Conservation (phyloP, 2,797 vertebrate genomes). For the Rachycentron canadum region DNA sequence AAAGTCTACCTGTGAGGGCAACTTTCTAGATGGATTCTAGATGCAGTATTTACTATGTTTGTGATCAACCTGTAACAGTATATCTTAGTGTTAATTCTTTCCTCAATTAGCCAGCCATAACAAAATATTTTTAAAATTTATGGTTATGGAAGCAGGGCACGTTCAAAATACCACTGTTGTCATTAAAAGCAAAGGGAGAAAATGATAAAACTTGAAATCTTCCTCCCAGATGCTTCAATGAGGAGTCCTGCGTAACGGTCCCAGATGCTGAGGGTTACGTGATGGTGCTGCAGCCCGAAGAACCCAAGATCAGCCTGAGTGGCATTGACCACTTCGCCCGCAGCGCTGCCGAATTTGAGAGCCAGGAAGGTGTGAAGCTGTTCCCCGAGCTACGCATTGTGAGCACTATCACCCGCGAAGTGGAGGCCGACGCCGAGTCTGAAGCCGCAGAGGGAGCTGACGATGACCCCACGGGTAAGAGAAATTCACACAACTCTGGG, state of each 20-base stretch:
- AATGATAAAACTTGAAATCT: background rate
- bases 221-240: conserved; percentile 89
- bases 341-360: conserved; percentile 94
- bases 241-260: conserved; percentile 90
- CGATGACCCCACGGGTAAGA: conserved; percentile 94
- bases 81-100: background rate
- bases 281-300: conserved; percentile 97
- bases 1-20: background rate
- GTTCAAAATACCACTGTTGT: background rate
- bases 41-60: conserved; percentile 4
- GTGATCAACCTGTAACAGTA: background rate
- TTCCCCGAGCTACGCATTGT: conserved; percentile 97
- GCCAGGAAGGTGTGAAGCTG: conserved; percentile 91
- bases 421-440: conserved; percentile 89
- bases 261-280: conserved; percentile 92
- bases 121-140: background rate
- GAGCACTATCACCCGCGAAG: conserved; percentile 96
- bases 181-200: background rate
- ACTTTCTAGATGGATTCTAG: background rate
- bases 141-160: background rate
- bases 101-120: background rate
- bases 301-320: conserved; percentile 97
- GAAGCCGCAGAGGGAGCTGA: conserved; percentile 84
- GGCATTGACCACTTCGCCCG: conserved; percentile 98
- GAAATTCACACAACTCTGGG: background rate